Conservation (phyloP, 2,888 invertebrate species). For the Eremobia ochroleuca region DNA sequence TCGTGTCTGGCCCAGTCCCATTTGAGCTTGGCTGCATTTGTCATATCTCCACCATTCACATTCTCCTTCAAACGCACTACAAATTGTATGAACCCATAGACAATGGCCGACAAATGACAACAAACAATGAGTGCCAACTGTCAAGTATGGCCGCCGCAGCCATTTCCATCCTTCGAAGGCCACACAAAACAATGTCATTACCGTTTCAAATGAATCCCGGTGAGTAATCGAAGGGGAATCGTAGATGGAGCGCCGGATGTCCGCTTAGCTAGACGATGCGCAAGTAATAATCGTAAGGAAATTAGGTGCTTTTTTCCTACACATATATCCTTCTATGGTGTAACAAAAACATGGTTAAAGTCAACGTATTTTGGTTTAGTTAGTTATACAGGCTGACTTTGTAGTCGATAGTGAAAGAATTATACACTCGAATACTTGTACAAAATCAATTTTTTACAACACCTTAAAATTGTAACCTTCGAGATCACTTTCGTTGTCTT, state of each 20-base stretch:
- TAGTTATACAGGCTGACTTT: not conserved
- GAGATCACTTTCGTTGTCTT: too few species aligned
- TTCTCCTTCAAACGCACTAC: not conserved
- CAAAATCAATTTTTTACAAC: too few species aligned
- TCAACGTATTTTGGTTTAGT: not conserved
- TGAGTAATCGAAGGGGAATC: slow-evolving; percentile 62
- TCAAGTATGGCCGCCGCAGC: slow-evolving; percentile 39
- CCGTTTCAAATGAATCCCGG: slow-evolving; percentile 61
- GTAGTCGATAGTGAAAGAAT: not conserved
- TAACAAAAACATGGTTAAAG: not conserved
- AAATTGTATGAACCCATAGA: slow-evolving; percentile 20
- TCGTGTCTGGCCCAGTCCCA: too few species aligned
- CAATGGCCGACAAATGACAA: slow-evolving; percentile 43
- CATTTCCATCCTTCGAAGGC: slow-evolving; percentile 58
- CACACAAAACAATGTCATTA: slow-evolving; percentile 64
- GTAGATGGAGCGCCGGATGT: slow-evolving; percentile 58
- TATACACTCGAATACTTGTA: too few species aligned
- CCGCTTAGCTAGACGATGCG: slow-evolving; percentile 50
- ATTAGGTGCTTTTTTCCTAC: slow-evolving; percentile 23
- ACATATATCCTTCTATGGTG: slow-evolving; percentile 10
- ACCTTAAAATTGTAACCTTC: too few species aligned
- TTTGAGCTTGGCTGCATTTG: too few species aligned
- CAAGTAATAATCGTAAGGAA: slow-evolving; percentile 34
- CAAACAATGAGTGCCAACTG: slow-evolving; percentile 39
- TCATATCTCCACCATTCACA: not conserved